phyloP scores from a whole-genome alignment of 2,797 vertebrate genomes.

The Phoebastria nigripes region DNA sequence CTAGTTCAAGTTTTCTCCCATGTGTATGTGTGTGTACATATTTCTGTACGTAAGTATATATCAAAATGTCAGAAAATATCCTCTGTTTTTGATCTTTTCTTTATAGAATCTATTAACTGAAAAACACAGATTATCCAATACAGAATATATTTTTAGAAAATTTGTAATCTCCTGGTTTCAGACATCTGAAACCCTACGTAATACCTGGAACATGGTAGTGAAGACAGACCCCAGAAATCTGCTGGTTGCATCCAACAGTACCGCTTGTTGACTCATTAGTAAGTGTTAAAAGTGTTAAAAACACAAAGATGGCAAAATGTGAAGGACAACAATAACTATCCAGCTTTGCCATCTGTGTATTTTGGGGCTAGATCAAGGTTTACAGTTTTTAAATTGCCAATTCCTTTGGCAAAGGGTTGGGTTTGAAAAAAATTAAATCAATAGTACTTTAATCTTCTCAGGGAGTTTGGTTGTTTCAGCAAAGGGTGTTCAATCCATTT shows the following conservation, averaged over 20 bases:
- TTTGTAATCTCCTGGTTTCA: background rate
- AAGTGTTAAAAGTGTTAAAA: background rate
- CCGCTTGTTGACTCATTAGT: background rate
- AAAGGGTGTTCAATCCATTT: background rate
- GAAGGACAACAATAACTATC: background rate
- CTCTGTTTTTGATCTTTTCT: background rate
- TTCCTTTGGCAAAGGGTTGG: background rate
- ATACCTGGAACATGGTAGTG: background rate
- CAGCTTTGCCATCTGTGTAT: background rate
- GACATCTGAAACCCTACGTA: background rate
- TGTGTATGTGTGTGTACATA: background rate
- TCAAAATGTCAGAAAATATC: background rate
- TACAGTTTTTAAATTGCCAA: background rate
- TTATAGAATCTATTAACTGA: background rate
- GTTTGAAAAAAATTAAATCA: background rate
- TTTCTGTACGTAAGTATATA: background rate
- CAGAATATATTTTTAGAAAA: background rate
- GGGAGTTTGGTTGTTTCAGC: background rate
- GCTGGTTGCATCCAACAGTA: background rate
- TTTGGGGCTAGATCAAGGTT: constrained; percentile 19
- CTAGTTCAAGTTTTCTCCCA: background rate
- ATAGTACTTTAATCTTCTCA: background rate
- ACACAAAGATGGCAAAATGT: background rate
- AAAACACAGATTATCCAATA: background rate
- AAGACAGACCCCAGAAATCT: background rate